Evolutionary conservation across 2,888 invertebrate species (phyloP), one percentile per base, ranked within the genome.

Genomic region (Magallana nippona): DNA sequence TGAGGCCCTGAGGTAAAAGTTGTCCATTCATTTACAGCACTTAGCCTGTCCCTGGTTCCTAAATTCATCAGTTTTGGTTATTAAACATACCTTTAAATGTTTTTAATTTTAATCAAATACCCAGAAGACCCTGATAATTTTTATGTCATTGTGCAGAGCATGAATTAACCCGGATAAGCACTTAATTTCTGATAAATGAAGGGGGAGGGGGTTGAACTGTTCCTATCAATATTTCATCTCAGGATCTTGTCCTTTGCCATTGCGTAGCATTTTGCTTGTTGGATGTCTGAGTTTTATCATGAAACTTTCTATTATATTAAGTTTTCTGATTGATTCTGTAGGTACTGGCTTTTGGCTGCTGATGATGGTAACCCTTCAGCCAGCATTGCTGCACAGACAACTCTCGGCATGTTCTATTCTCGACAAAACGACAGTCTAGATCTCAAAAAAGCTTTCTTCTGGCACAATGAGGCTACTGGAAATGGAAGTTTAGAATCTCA

Each of bases 401-500:
- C 90, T 17, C 90, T 94, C 1, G 94, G 94, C 11, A 91, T 94
- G 91, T 94, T 91, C 85, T 94, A 94, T 87, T 92, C 93, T 15
- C 83, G 92, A 19, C 87, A 89, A 8, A 60, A n/a, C 17, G 90
- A 91, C 10, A 85, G 86, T 60, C 84, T 87, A 0, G 91, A 94
- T 86, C 87, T 94, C 17, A 89, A 92, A 55, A 92, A 93, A 83
- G 93, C 94, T 19, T 94, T 93, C 88, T 93, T 94, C 89, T 94
- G 94, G 94, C 94, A 94, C 84, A 93, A 93, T 11, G 93, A 94
- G 85, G 94, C 94, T 15, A 93, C 93, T 89, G 93, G 94, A 11
- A 93, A 94, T 90, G 94, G 94, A 17, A 93, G 92, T 84, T 87
- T 94, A 10, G 94, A 94, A 88, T 94, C 94, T n/a, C 94, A 94